Evolutionary conservation across 2,888 invertebrate species (phyloP), one percentile per base, ranked within the genome.

Genomic region (Monoplex corrugatus): DNA sequence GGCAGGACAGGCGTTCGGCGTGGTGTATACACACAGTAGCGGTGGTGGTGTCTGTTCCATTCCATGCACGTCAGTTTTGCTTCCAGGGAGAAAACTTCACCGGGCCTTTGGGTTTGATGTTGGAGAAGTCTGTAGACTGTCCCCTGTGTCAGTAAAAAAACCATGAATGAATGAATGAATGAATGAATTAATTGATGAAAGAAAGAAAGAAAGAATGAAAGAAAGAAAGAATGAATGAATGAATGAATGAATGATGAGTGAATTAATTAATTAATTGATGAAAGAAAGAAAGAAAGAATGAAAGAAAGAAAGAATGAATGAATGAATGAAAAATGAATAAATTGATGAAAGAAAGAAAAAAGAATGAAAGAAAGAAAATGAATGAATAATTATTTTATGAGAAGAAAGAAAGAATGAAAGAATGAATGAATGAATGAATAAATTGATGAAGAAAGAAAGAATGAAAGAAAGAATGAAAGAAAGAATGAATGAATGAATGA

Each of bases 11-110:
- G n/a, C n/a, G n/a, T n/a, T n/a, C n/a, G n/a, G n/a, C n/a, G n/a
- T n/a, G n/a, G n/a, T n/a, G n/a, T n/a, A n/a, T n/a, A n/a, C n/a
- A n/a, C n/a, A n/a, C n/a, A n/a, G n/a, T n/a, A n/a, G n/a, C n/a
- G n/a, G n/a, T n/a, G n/a, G n/a, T n/a, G n/a, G n/a, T n/a, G n/a
- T n/a, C n/a, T n/a, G n/a, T n/a, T n/a, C n/a, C n/a, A n/a, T n/a
- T n/a, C n/a, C n/a, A n/a, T n/a, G n/a, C n/a, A n/a, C 75, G 83
- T 75, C 87, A 87, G 78, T 86, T 89, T 40, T 92, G 89, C 84
- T 91, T 93, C 94, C 95, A 94, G 0, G 94, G 94, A 32, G 94
- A 93, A 83, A 95, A 95, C 89, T 95, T 95, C 44, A 95, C 92
- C 0, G 94, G 94, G 5, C 94, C 94, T 91, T 93, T 94, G 0